Conservation (phyloP, 2,113 vertebrate genomes). For the Passer montanus region DNA sequence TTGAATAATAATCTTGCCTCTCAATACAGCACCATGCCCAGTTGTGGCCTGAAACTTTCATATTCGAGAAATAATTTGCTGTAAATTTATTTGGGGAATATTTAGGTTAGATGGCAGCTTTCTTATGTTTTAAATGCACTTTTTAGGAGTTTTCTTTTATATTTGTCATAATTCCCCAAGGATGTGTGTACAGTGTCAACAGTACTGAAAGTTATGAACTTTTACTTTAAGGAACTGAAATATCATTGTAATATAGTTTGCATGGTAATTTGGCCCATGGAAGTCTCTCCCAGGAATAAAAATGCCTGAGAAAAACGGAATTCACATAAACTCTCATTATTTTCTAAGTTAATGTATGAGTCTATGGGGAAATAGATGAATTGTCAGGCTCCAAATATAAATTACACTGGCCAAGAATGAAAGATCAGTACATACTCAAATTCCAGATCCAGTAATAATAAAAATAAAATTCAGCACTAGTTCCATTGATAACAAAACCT, state of each 20-base stretch:
- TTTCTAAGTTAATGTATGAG: constrained; percentile 12
- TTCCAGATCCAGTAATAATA: constrained; percentile 42
- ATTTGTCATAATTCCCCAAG: constrained; percentile 42
- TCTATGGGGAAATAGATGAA: constrained; percentile 14
- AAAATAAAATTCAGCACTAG: neutral
- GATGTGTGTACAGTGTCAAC: constrained; percentile 7
- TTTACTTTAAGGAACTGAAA: constrained; percentile 25
- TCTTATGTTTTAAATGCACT: neutral
- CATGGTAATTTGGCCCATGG: constrained; percentile 29
- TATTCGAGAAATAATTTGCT: neutral
- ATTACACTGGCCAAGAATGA: constrained; percentile 1
- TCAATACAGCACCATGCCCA: neutral
- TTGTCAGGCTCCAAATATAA: constrained; percentile 36
- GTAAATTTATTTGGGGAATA: neutral
- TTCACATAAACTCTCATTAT: constrained; percentile 46
- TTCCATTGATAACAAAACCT: constrained; percentile 43
- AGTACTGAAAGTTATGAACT: constrained; percentile 26
- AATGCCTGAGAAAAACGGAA: constrained; percentile 52
- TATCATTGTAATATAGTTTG: constrained; percentile 32
- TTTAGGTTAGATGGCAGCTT: neutral
- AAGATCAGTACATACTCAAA: neutral
- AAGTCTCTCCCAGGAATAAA: constrained; percentile 55
- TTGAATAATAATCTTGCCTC: neutral
- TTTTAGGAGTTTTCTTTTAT: constrained; percentile 6
- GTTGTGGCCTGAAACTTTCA: neutral